Evolutionary conservation across 1,140 invertebrate genomes (phyloP).

Genomic region (Coenobita brevimanus): DNA sequence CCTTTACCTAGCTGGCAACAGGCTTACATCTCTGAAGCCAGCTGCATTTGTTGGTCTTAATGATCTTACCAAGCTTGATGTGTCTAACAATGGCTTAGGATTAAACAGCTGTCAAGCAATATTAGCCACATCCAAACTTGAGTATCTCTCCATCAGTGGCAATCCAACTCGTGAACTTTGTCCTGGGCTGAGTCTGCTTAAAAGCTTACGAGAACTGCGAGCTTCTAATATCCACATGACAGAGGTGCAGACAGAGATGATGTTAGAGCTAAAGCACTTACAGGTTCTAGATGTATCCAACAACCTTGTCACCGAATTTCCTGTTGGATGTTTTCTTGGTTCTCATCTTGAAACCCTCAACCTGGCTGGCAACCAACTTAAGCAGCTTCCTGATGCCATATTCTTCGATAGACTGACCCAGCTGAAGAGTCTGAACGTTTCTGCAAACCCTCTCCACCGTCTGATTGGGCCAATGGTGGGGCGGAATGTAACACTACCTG

Average conservation of each 20-base stretch:
- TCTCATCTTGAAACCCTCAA: slow-evolving; percentile 77
- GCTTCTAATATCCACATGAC: slow-evolving; percentile 75
- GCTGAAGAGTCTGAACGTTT: slow-evolving; percentile 86
- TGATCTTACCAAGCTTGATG: slow-evolving; percentile 57
- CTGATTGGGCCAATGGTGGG: slow-evolving; percentile 77
- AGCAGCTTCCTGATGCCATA: slow-evolving; percentile 75
- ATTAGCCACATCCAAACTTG: slow-evolving; percentile 32
- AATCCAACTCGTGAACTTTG: slow-evolving; percentile 58
- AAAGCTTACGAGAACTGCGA: slow-evolving; percentile 48
- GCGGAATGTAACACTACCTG: slow-evolving; percentile 10
- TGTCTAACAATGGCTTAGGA: slow-evolving; percentile 50
- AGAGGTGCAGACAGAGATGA: slow-evolving; percentile 84
- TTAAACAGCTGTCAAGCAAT: slow-evolving; percentile 52
- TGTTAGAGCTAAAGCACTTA: slow-evolving; percentile 83
- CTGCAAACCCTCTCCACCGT: slow-evolving; percentile 87
- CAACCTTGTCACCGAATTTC: slow-evolving; percentile 85
- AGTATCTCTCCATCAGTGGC: slow-evolving; percentile 59
- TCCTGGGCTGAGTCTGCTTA: slow-evolving; percentile 36
- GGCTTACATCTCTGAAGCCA: slow-evolving; percentile 71
- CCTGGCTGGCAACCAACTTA: slow-evolving; percentile 86
- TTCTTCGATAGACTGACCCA: slow-evolving; percentile 74
- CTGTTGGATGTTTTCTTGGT: slow-evolving; percentile 78
- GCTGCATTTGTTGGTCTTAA: slow-evolving; percentile 50
- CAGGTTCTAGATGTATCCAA: slow-evolving; percentile 84
- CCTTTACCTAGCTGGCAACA: slow-evolving; percentile 90